Conservation (phyloP, 2,113 vertebrate genomes). For the Dolichallabes microphthalmus region DNA sequence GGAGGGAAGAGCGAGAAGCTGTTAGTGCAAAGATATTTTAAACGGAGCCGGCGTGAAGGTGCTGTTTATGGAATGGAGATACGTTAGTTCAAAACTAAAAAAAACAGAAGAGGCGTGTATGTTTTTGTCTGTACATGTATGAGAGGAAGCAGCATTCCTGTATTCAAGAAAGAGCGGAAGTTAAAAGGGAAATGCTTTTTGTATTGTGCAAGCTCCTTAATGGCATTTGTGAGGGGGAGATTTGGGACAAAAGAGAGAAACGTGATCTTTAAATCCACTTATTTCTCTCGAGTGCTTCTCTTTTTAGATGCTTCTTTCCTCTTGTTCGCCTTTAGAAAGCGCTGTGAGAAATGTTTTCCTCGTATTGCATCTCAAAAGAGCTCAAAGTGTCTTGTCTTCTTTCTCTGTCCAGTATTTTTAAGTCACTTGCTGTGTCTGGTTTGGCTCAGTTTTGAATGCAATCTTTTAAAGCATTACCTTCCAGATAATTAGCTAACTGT, state of each 20-base stretch:
- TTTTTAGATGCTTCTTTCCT: conserved; percentile 35
- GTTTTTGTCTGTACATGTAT: neutral
- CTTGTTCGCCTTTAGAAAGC: conserved; percentile 39
- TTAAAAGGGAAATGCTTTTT: conserved; percentile 50
- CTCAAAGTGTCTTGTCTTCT: conserved; percentile 18
- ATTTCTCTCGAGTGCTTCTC: conserved; percentile 48
- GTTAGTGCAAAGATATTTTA: neutral
- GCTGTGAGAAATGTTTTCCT: conserved; percentile 21
- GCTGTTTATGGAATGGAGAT: neutral
- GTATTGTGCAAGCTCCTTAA: conserved; percentile 11
- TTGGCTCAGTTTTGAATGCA: neutral
- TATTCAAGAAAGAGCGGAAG: conserved; percentile 48
- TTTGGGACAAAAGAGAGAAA: conserved; percentile 43
- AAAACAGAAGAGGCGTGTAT: neutral
- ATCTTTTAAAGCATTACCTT: neutral
- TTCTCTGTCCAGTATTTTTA: neutral
- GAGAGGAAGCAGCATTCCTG: conserved; percentile 40
- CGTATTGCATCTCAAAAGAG: conserved; percentile 19
- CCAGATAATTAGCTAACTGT: neutral
- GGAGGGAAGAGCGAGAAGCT: neutral
- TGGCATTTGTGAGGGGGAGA: conserved; percentile 25
- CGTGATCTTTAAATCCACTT: conserved; percentile 53
- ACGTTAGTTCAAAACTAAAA: neutral
- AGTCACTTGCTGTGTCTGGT: conserved; percentile 9
- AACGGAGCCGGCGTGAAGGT: neutral